Conservation (phyloP, 1,140 invertebrate genomes). For the Reticulitermes speratus region DNA sequence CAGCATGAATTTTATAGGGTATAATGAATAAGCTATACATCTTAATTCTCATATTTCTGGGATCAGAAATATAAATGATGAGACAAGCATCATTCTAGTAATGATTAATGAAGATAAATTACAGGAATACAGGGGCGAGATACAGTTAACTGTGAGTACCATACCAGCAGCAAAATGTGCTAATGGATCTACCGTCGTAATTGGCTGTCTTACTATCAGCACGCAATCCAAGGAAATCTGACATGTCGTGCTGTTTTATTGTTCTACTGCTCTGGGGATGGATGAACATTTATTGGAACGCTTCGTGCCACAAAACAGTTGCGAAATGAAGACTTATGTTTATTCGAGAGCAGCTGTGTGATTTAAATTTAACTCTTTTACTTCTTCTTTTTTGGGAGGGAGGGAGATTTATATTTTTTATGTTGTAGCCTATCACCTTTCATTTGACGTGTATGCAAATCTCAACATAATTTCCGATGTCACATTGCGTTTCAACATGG, state of each 20-base stretch:
- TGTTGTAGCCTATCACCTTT: too few relatives aligned
- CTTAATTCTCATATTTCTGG: not conserved
- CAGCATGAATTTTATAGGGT: not conserved
- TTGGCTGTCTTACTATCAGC: not conserved
- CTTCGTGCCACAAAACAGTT: not conserved
- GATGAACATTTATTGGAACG: not conserved
- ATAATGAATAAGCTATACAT: not conserved
- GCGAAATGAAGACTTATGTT: not conserved
- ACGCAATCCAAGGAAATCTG: not conserved
- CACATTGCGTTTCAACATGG: too few relatives aligned
- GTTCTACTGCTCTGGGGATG: not conserved
- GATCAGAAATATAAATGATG: not conserved
- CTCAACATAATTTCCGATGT: too few relatives aligned
- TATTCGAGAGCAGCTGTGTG: not conserved
- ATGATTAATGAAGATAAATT: conserved; percentile 14
- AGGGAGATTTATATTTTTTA: too few relatives aligned
- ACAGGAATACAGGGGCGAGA: not conserved
- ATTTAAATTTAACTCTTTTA: too few relatives aligned
- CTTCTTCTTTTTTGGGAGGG: too few relatives aligned
- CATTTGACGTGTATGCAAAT: too few relatives aligned
- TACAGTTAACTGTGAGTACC: not conserved
- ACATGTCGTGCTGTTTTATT: not conserved
- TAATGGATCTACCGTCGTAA: not conserved
- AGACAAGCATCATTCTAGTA: not conserved
- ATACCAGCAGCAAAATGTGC: not conserved